Evolutionary conservation across 2,888 invertebrate genomes (phyloP).

Genomic region (Synanthedon tipuliformis): DNA sequence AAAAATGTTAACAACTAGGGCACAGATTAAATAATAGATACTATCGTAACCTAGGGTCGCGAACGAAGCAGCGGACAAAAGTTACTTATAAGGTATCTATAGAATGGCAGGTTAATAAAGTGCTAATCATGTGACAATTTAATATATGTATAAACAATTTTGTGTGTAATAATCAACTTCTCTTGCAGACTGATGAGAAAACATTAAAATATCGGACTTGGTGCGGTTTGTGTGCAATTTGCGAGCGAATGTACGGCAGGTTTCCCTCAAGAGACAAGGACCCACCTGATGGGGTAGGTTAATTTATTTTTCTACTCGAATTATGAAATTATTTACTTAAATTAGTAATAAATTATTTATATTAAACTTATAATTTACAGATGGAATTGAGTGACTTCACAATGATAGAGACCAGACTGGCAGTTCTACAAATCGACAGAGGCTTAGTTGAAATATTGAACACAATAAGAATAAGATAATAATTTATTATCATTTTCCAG

Average conservation of each 20-base stretch:
- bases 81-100: not conserved
- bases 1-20: no score
- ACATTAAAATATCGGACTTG: constrained; percentile 78
- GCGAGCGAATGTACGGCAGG: constrained; percentile 77
- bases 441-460: constrained; percentile 62
- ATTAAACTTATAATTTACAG: constrained; percentile 43
- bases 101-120: constrained; percentile 13
- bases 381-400: constrained; percentile 78
- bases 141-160: no score
- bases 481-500: no score
- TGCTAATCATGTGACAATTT: constrained; percentile 10
- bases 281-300: constrained; percentile 75
- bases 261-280: constrained; percentile 72
- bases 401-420: constrained; percentile 71
- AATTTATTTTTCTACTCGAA: no score
- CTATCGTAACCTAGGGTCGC: no score
- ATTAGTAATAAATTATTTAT: not conserved
- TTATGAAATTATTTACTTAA: no score
- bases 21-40: no score
- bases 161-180: not conserved
- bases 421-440: constrained; percentile 51
- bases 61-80: no score
- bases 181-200: constrained; percentile 40
- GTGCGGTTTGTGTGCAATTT: constrained; percentile 83
- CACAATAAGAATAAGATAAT: constrained; percentile 50